A percentile compares a stretch with the other conserved stretches of the same genome.
Evolutionary conservation across 2,113 vertebrate genomes (phyloP).

Genomic region (Cephalopterus ornatus): DNA sequence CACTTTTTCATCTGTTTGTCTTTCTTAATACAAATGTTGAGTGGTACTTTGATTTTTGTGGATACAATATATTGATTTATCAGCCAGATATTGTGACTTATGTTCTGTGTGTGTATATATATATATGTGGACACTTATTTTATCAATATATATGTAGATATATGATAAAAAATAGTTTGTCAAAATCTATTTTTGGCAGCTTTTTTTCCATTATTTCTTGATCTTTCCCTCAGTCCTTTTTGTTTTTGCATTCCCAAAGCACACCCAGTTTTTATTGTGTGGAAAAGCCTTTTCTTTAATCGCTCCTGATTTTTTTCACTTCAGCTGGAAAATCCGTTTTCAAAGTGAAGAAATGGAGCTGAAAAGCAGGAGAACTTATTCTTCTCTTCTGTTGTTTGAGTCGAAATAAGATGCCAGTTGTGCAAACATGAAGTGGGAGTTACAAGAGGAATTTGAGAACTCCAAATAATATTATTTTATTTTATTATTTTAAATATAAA

Average conservation of each 20-base stretch:
- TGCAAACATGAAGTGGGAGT: not conserved
- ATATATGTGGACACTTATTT: not conserved
- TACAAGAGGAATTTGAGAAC: not conserved
- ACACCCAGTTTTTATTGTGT: not conserved
- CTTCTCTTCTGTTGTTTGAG: not conserved
- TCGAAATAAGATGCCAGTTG: not conserved
- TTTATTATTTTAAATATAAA: not conserved
- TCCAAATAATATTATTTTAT: not conserved
- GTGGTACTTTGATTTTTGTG: not conserved
- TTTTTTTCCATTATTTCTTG: not conserved
- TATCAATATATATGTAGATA: not conserved
- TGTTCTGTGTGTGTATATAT: not conserved
- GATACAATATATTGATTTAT: not conserved
- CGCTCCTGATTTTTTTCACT: not conserved
- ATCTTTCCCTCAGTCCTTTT: not conserved
- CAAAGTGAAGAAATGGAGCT: not conserved
- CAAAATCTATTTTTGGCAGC: not conserved
- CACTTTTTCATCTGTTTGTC: not conserved
- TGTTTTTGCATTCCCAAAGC: not conserved
- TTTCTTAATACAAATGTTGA: not conserved
- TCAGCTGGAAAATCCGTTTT: not conserved
- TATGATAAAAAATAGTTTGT: not conserved
- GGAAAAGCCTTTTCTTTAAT: not conserved
- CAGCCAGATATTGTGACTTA: not conserved
- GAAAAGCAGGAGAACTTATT: not conserved